These are phyloP conservation scores for Venturia canescens DNA, from an alignment of 1,140 invertebrate species.

Conservation along the genomic window DNA sequence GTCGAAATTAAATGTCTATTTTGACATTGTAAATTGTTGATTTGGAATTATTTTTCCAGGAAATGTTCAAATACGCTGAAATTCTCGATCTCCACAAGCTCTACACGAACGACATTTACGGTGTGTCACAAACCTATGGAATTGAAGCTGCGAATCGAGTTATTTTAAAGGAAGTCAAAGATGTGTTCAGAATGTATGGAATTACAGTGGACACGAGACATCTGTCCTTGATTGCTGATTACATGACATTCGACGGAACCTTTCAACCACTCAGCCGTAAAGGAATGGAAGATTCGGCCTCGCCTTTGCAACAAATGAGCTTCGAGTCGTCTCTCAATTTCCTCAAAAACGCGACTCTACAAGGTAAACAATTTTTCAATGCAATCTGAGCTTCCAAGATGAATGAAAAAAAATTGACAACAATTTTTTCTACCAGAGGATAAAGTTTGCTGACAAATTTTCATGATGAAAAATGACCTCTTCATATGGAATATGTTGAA, in stretches of 20 bases:
- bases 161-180: constrained; percentile 93
- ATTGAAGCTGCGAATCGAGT: constrained; percentile 96
- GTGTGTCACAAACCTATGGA: constrained; percentile 92
- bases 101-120: constrained; percentile 97
- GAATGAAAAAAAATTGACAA: no score
- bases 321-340: constrained; percentile 96
- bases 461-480: no score
- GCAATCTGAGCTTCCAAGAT: no score
- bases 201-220: constrained; percentile 97
- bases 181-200: constrained; percentile 97
- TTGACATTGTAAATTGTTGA: background rate
- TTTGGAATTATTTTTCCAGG: constrained; percentile 71
- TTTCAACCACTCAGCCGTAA: constrained; percentile 94
- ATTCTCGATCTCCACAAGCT: constrained; percentile 91
- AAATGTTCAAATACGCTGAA: constrained; percentile 90
- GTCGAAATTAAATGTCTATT: background rate
- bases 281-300: constrained; percentile 92
- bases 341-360: constrained; percentile 88
- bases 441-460: no score
- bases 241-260: constrained; percentile 96
- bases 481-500: no score
- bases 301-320: constrained; percentile 98
- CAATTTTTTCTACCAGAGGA: no score
- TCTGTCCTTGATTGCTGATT: constrained; percentile 95
- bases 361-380: constrained; percentile 76